Evolutionary conservation across 1,140 invertebrate genomes (phyloP).

Genomic region (Dinoponera quadriceps): DNA sequence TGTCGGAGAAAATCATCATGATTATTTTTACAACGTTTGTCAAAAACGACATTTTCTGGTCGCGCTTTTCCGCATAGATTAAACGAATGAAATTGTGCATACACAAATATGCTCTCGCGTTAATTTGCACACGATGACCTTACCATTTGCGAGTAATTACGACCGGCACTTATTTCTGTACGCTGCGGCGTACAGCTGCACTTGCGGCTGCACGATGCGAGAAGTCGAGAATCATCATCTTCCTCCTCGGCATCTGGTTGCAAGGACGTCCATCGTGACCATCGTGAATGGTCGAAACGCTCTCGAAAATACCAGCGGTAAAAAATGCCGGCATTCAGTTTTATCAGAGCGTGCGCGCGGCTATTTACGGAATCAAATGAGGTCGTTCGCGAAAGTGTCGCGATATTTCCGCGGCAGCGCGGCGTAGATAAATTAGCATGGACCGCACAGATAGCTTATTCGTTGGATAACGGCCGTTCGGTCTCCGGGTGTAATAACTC

Average conservation of each 20-base stretch:
- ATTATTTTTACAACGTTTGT: background rate
- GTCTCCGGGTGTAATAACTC: constrained; percentile 22
- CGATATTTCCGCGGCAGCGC: constrained; percentile 32
- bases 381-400: constrained; percentile 55
- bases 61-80: background rate
- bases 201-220: background rate
- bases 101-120: background rate
- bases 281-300: constrained; percentile 16
- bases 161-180: background rate
- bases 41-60: background rate
- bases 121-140: background rate
- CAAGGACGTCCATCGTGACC: background rate
- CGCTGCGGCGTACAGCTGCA: background rate
- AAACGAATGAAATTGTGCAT: background rate
- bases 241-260: background rate
- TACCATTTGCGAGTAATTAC: background rate
- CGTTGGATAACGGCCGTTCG: constrained; percentile 25
- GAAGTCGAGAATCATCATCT: background rate
- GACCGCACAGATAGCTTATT: background rate
- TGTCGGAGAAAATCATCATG: background rate
- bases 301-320: background rate
- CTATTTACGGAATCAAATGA: constrained; percentile 44
- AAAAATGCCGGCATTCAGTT: constrained; percentile 43
- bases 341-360: constrained; percentile 5
- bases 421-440: constrained; percentile 40